These are phyloP conservation scores for Sebastes hubbsi DNA, from an alignment of 2,797 vertebrate species.

Conservation along the genomic window DNA sequence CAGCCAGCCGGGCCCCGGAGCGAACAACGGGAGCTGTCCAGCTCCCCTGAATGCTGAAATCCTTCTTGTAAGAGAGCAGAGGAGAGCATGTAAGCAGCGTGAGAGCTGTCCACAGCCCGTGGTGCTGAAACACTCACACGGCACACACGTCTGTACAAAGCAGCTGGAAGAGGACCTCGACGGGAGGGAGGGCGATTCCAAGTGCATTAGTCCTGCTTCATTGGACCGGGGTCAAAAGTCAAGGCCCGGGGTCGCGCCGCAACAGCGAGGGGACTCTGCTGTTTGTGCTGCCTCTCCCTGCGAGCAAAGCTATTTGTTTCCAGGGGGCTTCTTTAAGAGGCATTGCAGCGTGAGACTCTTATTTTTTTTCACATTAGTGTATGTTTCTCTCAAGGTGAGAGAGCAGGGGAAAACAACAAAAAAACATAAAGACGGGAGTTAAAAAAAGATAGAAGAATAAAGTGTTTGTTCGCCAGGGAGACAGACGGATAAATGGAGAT, in stretches of 20 bases:
- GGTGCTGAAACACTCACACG: constrained; percentile 56
- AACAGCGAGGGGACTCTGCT: constrained; percentile 30
- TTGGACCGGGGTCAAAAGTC: constrained; percentile 52
- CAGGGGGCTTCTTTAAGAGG: constrained; percentile 32
- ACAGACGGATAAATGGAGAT: constrained; percentile 25
- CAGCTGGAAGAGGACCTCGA: constrained; percentile 24
- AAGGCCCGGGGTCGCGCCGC: constrained; percentile 15
- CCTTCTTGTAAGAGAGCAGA: constrained; percentile 4
- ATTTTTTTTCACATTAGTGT: neutral
- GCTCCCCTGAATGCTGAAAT: constrained; percentile 21
- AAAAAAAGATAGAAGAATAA: constrained; percentile 19
- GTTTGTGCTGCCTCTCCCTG: constrained; percentile 34
- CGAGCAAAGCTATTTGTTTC: constrained; percentile 67
- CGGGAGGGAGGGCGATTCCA: neutral
- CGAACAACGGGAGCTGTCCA: constrained; percentile 36
- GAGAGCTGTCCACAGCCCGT: constrained; percentile 57
- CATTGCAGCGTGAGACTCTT: neutral
- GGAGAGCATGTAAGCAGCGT: constrained; percentile 16
- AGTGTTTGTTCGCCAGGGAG: neutral
- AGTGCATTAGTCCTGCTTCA: constrained; percentile 60
- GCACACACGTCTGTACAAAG: constrained; percentile 14
- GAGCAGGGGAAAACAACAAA: neutral
- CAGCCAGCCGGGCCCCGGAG: neutral
- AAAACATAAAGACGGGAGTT: neutral
- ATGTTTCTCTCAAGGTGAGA: constrained; percentile 41